Percentiles rank a stretch among this genome's conserved stretches.
Evolutionary conservation across 2,797 vertebrate species (phyloP).

Genomic region (Argentina silus): DNA sequence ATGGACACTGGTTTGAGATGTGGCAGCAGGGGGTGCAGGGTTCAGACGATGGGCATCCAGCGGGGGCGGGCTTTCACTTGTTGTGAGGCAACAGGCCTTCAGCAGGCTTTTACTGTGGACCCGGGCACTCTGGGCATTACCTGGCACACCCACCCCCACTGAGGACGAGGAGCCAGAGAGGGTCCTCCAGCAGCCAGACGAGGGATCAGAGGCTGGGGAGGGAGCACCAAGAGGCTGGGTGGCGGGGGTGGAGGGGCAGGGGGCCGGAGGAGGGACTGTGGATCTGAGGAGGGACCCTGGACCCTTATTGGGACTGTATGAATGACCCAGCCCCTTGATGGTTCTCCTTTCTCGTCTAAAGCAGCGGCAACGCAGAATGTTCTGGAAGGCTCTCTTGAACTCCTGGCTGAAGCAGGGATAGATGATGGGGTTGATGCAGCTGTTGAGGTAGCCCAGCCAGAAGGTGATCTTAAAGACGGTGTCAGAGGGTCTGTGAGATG

Average conservation of each 20-base stretch:
- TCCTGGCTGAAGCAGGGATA: constrained; percentile 96
- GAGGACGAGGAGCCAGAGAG: constrained; percentile 42
- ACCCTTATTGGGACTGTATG: constrained; percentile 40
- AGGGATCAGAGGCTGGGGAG: constrained; percentile 3
- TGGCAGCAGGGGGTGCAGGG: not conserved
- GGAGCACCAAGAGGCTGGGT: constrained; percentile 8
- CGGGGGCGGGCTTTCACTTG: constrained; percentile 35
- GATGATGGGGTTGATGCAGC: constrained; percentile 98
- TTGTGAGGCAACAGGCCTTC: constrained; percentile 84
- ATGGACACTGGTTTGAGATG: constrained; percentile 74
- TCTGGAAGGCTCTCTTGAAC: constrained; percentile 94
- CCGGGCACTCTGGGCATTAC: constrained; percentile 52
- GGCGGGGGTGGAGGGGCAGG: not conserved
- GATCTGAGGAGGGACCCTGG: constrained; percentile 7
- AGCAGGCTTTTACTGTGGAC: constrained; percentile 82
- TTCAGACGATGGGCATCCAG: constrained; percentile 9
- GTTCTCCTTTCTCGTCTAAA: constrained; percentile 67
- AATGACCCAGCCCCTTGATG: constrained; percentile 46
- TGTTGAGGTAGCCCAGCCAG: constrained; percentile 99
- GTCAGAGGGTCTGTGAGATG: constrained; percentile 89
- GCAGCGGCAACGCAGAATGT: constrained; percentile 85
- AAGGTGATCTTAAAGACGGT: constrained; percentile 96
- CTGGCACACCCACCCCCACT: not conserved
- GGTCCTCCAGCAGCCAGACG: constrained; percentile 46
- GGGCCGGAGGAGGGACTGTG: constrained; percentile 65